These are phyloP conservation scores for Diabrotica undecimpunctata DNA, from an alignment of 1,140 invertebrate species.

Conservation along the genomic window DNA sequence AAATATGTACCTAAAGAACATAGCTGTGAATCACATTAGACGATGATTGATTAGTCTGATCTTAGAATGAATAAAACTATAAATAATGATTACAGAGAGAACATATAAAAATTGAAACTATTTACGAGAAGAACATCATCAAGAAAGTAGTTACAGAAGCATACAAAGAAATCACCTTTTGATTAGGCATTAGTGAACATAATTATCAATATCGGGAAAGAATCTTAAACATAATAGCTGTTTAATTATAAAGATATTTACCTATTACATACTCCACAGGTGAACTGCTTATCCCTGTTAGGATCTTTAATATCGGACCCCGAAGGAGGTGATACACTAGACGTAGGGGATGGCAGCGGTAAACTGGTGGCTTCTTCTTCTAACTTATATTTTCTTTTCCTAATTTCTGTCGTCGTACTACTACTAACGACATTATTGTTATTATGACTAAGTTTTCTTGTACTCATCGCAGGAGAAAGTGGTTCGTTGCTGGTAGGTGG, in stretches of 20 bases:
- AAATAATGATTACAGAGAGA: too few relatives aligned
- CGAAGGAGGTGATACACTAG: conserved; percentile 52
- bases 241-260: not conserved
- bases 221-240: too few relatives aligned
- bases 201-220: too few relatives aligned
- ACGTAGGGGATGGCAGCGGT: conserved; percentile 48
- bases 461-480: conserved; percentile 41
- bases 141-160: too few relatives aligned
- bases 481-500: conserved; percentile 40
- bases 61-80: too few relatives aligned
- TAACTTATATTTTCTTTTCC: conserved; percentile 35
- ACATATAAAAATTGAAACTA: too few relatives aligned
- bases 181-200: too few relatives aligned
- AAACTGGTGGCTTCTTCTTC: conserved; percentile 43
- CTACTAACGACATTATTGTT: conserved; percentile 50
- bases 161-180: too few relatives aligned
- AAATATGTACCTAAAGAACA: too few relatives aligned
- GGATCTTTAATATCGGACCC: conserved; percentile 51
- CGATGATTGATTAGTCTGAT: too few relatives aligned
- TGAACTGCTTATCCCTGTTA: conserved; percentile 76
- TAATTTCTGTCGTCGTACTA: conserved; percentile 47
- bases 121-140: too few relatives aligned
- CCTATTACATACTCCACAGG: conserved; percentile 76
- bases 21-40: too few relatives aligned
- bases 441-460: conserved; percentile 48